These are phyloP conservation scores for Nannoperca australis DNA, from an alignment of 2,797 vertebrate genomes.

Conservation along the genomic window DNA sequence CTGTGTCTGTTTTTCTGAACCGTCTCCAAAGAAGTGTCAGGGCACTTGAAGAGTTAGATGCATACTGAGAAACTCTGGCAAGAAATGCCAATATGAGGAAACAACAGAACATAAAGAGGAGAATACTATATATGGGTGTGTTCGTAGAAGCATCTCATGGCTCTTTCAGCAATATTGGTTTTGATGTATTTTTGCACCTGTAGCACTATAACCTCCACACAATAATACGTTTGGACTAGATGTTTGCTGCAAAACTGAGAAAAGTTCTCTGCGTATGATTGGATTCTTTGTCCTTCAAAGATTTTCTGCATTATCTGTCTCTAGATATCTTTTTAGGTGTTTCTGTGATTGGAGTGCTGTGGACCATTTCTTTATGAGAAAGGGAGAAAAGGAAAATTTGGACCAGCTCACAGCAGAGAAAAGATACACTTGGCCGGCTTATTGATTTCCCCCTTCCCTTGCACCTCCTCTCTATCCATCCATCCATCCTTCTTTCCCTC, in stretches of 20 bases:
- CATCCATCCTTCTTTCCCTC: slow-evolving; percentile 57
- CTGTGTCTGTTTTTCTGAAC: slow-evolving; percentile 18
- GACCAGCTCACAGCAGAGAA: slow-evolving; percentile 60
- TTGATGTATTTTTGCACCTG: slow-evolving; percentile 42
- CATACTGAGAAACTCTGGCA: slow-evolving; percentile 25
- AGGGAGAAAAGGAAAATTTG: slow-evolving; percentile 55
- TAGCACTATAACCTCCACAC: slow-evolving; percentile 17
- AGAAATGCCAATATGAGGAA: slow-evolving; percentile 28
- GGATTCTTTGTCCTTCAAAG: slow-evolving; percentile 58
- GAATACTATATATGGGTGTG: slow-evolving; percentile 21
- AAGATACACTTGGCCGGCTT: slow-evolving; percentile 67
- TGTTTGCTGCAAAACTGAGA: slow-evolving; percentile 42
- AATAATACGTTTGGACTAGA: slow-evolving; percentile 39
- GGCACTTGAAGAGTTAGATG: slow-evolving; percentile 34
- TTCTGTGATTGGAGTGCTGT: slow-evolving; percentile 62
- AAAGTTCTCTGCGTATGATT: slow-evolving; percentile 52
- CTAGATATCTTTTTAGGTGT: slow-evolving; percentile 36
- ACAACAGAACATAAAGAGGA: slow-evolving; percentile 38
- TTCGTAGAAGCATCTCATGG: slow-evolving; percentile 15
- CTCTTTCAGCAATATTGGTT: slow-evolving; percentile 46
- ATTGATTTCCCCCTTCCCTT: slow-evolving; percentile 79
- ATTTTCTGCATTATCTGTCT: slow-evolving; percentile 48
- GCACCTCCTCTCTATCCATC: slow-evolving; percentile 37
- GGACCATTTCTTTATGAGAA: slow-evolving; percentile 52
- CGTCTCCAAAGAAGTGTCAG: slow-evolving; percentile 37